Evolutionary conservation across 2,113 vertebrate species (phyloP).

Genomic region (Hymenochirus boettgeri): DNA sequence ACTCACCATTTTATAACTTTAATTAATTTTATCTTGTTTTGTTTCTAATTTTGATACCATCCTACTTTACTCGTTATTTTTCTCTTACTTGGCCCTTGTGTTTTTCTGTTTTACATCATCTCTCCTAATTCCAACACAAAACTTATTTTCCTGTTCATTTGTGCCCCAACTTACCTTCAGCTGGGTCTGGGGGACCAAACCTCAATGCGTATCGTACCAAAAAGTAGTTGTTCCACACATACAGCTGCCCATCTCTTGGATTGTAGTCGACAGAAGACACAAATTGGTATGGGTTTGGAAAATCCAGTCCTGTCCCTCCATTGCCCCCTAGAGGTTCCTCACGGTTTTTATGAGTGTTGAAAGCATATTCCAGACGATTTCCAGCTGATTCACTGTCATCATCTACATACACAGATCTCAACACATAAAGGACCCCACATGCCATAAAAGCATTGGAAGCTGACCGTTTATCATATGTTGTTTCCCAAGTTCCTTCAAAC

Average conservation of each 20-base stretch:
- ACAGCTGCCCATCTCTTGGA: conserved; percentile 90
- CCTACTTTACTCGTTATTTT: no score
- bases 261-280: conserved; percentile 93
- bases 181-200: conserved; percentile 83
- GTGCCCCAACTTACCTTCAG: conserved; percentile 58
- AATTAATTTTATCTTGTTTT: no score
- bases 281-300: conserved; percentile 93
- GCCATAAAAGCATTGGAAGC: conserved; percentile 97
- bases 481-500: conserved; percentile 93
- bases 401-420: conserved; percentile 87
- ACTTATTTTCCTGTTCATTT: background rate
- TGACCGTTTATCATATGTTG: conserved; percentile 85
- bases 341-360: conserved; percentile 81
- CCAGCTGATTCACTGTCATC: conserved; percentile 87
- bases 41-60: no score
- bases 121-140: no score
- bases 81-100: background rate
- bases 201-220: conserved; percentile 83
- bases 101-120: no score
- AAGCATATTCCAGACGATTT: conserved; percentile 83
- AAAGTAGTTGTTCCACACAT: conserved; percentile 95
- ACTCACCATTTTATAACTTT: no score
- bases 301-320: conserved; percentile 61
- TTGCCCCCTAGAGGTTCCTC: conserved; percentile 65
- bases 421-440: conserved; percentile 86